Evolutionary conservation across 2,888 invertebrate genomes (phyloP), one percentile per base, ranked within the genome.

Genomic region (Apocheima hispidaria): DNA sequence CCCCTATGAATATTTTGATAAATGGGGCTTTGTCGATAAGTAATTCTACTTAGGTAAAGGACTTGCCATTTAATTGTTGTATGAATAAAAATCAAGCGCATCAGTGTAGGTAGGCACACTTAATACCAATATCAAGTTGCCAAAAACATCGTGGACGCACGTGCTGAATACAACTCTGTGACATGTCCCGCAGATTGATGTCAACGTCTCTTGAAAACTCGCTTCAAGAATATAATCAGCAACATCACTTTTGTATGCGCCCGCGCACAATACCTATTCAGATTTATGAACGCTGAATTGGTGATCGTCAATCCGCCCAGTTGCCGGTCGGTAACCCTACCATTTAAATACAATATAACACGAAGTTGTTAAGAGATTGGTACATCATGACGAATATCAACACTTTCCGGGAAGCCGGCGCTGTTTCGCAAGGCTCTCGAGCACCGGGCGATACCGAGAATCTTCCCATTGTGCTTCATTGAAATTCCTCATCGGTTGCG

Each of bases 231-330:
- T 84, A 84, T 79, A 84, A 83, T 82, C 84, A 79, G 84, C 80
- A 79, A 81, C 78, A 60, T 60, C 76, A 83, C 79, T 84, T 86
- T 83, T 83, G 85, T 85, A 85, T 86, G 86, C 87, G 85, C 74
- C 75, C 75, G 85, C 82, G 87, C 85, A 88, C 84, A 87, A 87
- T 87, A 83, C 86, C 83, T 83, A 87, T 88, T 86, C 87, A 87
- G 79, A 83, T 83, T 86, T 86, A 86, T 84, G 81, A 83, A 74
- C 74, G 68, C 74, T 84, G 86, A 84, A 88, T 87, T 79, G 74
- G 82, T 83, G 83, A 86, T 84, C 81, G 80, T 67, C 76, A 75
- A 77, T 78, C 72, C 75, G 79, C 63, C 78, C 77, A 84, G 85
- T 87, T 84, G 81, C 77, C 77, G 84, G 84, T 88, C 86, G 81